Evolutionary conservation across 2,797 vertebrate genomes (phyloP).

Genomic region (Pelochelys cantorii): DNA sequence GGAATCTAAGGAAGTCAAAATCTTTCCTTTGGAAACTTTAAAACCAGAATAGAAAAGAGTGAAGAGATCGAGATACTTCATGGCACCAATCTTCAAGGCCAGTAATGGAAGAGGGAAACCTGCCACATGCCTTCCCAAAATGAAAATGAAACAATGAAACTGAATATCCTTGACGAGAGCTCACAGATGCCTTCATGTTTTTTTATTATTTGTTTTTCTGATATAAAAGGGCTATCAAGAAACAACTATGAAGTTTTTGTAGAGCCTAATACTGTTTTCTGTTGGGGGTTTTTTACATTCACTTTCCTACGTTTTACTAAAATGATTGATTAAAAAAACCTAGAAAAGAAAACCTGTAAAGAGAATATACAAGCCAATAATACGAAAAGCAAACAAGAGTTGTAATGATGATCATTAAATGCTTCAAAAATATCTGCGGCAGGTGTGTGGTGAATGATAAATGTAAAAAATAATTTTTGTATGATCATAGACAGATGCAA

Average conservation of each 20-base stretch:
- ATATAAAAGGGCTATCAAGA: constrained; percentile 37
- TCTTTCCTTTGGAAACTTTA: background rate
- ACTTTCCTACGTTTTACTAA: constrained; percentile 77
- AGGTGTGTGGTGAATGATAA: constrained; percentile 80
- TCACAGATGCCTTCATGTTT: constrained; percentile 26
- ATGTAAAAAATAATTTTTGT: constrained; percentile 78
- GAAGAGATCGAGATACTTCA: background rate
- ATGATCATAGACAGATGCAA: constrained; percentile 81
- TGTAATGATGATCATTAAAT: constrained; percentile 77
- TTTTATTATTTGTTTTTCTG: constrained; percentile 51
- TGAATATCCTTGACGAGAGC: constrained; percentile 40
- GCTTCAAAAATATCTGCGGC: constrained; percentile 76
- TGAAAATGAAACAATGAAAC: background rate
- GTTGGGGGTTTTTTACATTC: constrained; percentile 49
- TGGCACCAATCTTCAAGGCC: constrained; percentile 32
- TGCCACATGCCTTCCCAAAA: constrained; percentile 22
- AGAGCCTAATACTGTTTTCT: constrained; percentile 68
- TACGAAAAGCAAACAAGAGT: constrained; percentile 78
- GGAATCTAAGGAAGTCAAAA: constrained; percentile 9
- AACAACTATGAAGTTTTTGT: constrained; percentile 53
- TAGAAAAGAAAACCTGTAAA: constrained; percentile 71
- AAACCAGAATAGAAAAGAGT: constrained; percentile 33
- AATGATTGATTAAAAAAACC: constrained; percentile 63
- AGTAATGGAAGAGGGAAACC: constrained; percentile 55
- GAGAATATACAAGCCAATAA: constrained; percentile 79